Percentiles rank a stretch among this genome's conserved stretches.
Conservation (phyloP, 2,797 vertebrate genomes). For the Ctenopoma kingsleyae region DNA sequence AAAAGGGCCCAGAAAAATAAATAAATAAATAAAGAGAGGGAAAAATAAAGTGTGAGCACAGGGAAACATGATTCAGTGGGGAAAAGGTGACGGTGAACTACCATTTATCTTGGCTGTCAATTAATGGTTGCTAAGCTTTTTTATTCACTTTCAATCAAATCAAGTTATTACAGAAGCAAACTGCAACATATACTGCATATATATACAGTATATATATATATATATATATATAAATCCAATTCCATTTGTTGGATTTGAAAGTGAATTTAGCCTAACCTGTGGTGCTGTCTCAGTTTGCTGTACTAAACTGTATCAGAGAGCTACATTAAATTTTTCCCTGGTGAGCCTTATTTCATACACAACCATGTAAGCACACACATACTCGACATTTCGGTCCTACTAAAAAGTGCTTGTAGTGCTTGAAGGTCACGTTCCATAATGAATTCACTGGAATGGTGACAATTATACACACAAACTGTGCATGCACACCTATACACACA, state of each 20-base stretch:
- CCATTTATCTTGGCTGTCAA: slow-evolving; percentile 62
- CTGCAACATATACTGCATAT: no score
- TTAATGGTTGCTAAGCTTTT: slow-evolving; percentile 36
- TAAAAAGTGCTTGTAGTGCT: slow-evolving; percentile 40
- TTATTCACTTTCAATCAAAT: slow-evolving; percentile 43
- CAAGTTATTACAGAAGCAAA: slow-evolving; percentile 17
- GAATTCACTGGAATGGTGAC: slow-evolving; percentile 60
- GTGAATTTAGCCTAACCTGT: slow-evolving; percentile 17
- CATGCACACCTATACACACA: slow-evolving; percentile 17
- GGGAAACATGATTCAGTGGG: slow-evolving; percentile 11
- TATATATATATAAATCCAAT: slow-evolving; percentile 4
- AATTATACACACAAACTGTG: slow-evolving; percentile 57
- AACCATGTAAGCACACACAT: slow-evolving; percentile 15
- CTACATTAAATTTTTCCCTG: slow-evolving; percentile 9
- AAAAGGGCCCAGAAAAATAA: background rate
- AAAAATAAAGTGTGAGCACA: slow-evolving; percentile 9
- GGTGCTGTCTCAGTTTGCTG: background rate
- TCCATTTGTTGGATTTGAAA: slow-evolving; percentile 14
- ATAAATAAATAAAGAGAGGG: background rate
- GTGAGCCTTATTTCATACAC: slow-evolving; percentile 21
- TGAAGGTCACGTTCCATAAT: slow-evolving; percentile 71
- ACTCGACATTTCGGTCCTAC: slow-evolving; percentile 5
- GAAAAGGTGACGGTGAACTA: slow-evolving; percentile 26
- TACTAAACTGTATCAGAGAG: slow-evolving; percentile 14
- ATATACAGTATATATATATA: background rate